These are phyloP conservation scores for Bursaphelenchus okinawaensis DNA, from an alignment of 2,888 invertebrate genomes.

Conservation along the genomic window DNA sequence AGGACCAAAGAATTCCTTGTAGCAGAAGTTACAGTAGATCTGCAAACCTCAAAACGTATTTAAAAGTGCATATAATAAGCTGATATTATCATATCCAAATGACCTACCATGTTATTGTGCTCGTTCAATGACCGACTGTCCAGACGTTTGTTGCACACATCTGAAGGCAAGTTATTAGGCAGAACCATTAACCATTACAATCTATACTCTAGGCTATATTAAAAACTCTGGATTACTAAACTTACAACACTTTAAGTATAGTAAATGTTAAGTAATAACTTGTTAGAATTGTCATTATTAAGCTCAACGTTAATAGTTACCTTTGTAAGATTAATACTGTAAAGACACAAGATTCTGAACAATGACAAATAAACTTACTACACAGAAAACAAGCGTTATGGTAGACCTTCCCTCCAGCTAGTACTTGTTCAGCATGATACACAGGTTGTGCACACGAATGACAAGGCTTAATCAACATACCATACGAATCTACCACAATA, in stretches of 20 bases:
- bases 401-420: slow-evolving; percentile 3
- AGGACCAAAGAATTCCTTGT: slow-evolving; percentile 12
- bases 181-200: no score
- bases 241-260: no score
- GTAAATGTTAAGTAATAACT: no score
- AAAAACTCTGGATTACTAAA: no score
- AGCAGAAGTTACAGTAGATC: slow-evolving; percentile 16
- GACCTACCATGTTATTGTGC: slow-evolving; percentile 7
- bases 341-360: no score
- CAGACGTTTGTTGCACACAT: slow-evolving; percentile 4
- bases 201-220: no score
- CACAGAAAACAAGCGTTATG: slow-evolving; percentile 7
- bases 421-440: slow-evolving; percentile 14
- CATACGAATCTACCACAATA: no score
- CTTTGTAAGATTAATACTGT: no score
- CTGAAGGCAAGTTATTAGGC: no score
- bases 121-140: slow-evolving; percentile 12
- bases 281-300: no score
- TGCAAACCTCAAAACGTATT: no score
- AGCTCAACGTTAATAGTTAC: no score
- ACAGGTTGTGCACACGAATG: slow-evolving; percentile 3
- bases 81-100: background rate
- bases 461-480: background rate
- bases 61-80: slow-evolving; percentile 2
- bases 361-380: slow-evolving; percentile 7